These are phyloP conservation scores for Anastrepha ludens DNA, from an alignment of 1,140 invertebrate species.

Conservation along the genomic window DNA sequence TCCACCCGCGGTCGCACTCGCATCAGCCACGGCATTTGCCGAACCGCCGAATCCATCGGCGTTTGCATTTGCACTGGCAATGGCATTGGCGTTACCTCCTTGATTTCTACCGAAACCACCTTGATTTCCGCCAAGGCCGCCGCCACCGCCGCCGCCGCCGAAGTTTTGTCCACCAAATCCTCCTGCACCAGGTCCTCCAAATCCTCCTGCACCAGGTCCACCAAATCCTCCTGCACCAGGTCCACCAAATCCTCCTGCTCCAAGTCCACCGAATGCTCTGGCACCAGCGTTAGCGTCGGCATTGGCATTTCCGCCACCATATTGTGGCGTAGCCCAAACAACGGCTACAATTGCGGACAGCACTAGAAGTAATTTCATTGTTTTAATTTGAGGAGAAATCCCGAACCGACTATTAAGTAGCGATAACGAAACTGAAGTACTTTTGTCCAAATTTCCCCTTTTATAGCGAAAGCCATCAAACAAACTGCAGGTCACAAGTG, in stretches of 20 bases:
- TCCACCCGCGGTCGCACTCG: not conserved
- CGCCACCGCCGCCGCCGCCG: conserved; percentile 55
- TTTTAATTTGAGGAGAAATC: not conserved
- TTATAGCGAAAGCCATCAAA: conserved; percentile 12
- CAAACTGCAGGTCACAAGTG: not conserved
- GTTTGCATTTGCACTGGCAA: conserved; percentile 28
- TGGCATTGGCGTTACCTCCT: conserved; percentile 7
- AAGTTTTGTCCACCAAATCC: conserved; percentile 58
- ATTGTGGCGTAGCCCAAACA: conserved; percentile 60
- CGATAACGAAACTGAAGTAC: not conserved
- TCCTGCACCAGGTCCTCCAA: conserved; percentile 54
- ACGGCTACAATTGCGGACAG: conserved; percentile 60
- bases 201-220: not conserved
- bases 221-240: no score
- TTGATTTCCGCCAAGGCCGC: conserved; percentile 7
- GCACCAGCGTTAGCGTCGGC: not conserved
- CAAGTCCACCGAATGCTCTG: not conserved
- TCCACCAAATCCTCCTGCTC: not conserved
- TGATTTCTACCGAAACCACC: not conserved
- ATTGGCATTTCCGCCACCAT: conserved; percentile 45
- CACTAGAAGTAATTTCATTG: conserved; percentile 63
- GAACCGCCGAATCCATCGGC: not conserved
- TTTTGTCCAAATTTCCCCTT: not conserved
- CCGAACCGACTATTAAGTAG: not conserved
- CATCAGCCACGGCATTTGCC: not conserved